Conservation (phyloP, 2,797 vertebrate genomes). For the Heteromormyrus szaboi region DNA sequence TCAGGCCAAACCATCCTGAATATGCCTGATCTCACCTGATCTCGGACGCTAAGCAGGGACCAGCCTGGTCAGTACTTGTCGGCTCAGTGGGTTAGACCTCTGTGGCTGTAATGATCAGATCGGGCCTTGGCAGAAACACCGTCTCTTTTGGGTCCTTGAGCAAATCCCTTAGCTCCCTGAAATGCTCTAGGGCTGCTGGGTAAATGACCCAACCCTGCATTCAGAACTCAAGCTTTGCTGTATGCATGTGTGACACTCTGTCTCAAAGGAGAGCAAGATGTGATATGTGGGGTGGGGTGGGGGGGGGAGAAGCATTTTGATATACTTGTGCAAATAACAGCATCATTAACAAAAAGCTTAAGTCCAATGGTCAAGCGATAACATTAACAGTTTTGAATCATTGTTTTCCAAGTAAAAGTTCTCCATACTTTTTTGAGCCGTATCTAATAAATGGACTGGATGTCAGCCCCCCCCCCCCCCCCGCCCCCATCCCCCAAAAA, state of each 20-base stretch:
- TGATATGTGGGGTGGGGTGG: background rate
- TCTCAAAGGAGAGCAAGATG: background rate
- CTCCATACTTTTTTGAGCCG: background rate
- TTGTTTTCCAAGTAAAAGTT: background rate
- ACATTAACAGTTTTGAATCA: background rate
- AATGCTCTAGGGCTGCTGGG: background rate
- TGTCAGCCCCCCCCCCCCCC: background rate
- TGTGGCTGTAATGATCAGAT: background rate
- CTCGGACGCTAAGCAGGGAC: background rate
- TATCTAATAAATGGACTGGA: background rate
- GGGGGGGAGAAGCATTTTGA: background rate
- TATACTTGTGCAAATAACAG: background rate
- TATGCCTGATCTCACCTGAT: background rate
- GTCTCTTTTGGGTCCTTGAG: background rate
- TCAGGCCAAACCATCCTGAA: background rate
- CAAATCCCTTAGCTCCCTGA: background rate
- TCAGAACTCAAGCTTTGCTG: background rate
- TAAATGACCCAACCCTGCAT: background rate
- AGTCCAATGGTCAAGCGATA: background rate
- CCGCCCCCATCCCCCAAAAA: background rate
- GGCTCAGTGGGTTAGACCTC: background rate
- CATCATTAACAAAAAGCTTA: background rate
- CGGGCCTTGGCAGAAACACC: background rate
- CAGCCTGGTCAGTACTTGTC: background rate
- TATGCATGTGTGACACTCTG: background rate